These are phyloP conservation scores for Prunella strophiata DNA, from an alignment of 2,797 vertebrate species.

Conservation along the genomic window DNA sequence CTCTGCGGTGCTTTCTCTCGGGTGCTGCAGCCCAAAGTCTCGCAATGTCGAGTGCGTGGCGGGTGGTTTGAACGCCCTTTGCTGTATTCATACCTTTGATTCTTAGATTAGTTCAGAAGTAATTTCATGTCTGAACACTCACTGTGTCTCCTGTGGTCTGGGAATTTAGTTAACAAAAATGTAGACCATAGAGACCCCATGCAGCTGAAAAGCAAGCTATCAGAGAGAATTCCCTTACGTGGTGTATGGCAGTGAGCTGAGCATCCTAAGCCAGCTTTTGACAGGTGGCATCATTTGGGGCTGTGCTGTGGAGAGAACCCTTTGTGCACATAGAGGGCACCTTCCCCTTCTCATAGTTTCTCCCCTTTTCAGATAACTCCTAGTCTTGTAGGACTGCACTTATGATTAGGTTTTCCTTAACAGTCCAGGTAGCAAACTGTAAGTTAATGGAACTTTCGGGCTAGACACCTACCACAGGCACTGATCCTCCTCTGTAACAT, in stretches of 20 bases:
- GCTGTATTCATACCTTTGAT: background rate
- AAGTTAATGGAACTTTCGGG: background rate
- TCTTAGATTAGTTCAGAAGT: background rate
- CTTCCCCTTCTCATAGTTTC: background rate
- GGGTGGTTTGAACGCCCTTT: background rate
- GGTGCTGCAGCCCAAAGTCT: background rate
- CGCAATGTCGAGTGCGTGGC: background rate
- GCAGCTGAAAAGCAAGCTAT: background rate
- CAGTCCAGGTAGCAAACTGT: background rate
- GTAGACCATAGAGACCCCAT: background rate
- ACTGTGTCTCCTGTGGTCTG: background rate
- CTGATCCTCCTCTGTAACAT: background rate
- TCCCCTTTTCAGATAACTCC: background rate
- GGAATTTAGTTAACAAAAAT: background rate
- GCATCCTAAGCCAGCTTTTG: background rate
- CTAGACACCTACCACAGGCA: background rate
- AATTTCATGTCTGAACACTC: background rate
- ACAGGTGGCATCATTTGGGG: background rate
- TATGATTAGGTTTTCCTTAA: background rate
- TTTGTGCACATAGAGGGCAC: background rate
- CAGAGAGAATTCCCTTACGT: accelerated
- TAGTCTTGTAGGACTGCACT: background rate
- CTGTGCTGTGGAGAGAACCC: background rate
- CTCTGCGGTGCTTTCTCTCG: background rate
- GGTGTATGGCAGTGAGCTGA: background rate